Evolutionary conservation across 1,140 invertebrate genomes (phyloP), one percentile per base, ranked within the genome.

Genomic region (Hermatobates lingyangjiaoensis): DNA sequence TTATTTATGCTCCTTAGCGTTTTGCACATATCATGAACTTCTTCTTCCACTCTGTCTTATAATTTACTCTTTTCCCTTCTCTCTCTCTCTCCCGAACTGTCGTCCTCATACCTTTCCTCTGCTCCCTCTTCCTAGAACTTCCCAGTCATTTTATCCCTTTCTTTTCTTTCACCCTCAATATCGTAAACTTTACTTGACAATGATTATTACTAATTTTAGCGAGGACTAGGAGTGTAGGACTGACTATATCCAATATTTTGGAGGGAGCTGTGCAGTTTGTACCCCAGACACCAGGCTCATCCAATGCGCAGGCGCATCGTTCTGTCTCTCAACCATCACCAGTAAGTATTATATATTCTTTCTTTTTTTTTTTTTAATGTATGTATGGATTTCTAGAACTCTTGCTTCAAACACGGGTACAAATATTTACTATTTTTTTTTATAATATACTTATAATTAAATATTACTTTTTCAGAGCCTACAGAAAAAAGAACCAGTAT

Each of bases 241-340:
- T 77, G 23, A 86, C 84, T 5, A 83, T 87, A 50, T 77, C 82
- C 12, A 86, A 87, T 65, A 80, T 87, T 61, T 66, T 87, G 12
- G 83, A 87, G 64, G 82, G 82, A 25, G 69, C 74, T 45, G 74
- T 82, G 18, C 68, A 71, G 27, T 83, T 76, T 61, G 73, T 68
- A n/a, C 76, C 80, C 5, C 21, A 54, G n/a, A 26, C 46, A 15
- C 42, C 45, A 45, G 34, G 42, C 56, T 3, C 42, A 52, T 27
- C 45, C 56, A 45, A 47, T 46, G 49, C 14, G 18, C n/a, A 34
- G n/a, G n/a, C 30, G 54, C 50, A 27, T 30, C 50, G 45, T 56
- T 59, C 53, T 55, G 61, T 20, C 7, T 42, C 14, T 30, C 54
- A 1, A 40, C 27, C 45, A 27, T 52, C 39, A 42, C 46, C 56